Evolutionary conservation across 2,888 invertebrate species (phyloP).

Genomic region (Phania funesta): DNA sequence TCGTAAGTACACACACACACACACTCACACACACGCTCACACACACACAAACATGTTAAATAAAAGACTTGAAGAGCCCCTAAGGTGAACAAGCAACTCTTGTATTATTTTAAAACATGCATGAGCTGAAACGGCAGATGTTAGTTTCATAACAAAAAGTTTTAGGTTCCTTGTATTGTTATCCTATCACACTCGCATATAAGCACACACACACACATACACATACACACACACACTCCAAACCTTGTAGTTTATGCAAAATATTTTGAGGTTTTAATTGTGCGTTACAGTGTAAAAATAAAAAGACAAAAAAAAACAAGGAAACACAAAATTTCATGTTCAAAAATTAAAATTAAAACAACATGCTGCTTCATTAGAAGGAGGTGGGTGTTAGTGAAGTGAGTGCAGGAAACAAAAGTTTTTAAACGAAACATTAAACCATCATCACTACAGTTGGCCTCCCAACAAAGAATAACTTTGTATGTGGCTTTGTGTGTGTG

Average conservation of each 20-base stretch:
- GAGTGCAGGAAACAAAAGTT: slow-evolving; percentile 39
- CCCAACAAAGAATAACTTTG: slow-evolving; percentile 8
- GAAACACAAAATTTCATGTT: slow-evolving; percentile 36
- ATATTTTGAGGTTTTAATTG: slow-evolving; percentile 69
- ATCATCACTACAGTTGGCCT: slow-evolving; percentile 11
- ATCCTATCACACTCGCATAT: background rate
- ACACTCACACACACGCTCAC: background rate
- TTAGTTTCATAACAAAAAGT: slow-evolving; percentile 28
- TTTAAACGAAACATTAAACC: slow-evolving; percentile 45
- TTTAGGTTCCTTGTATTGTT: slow-evolving; percentile 49
- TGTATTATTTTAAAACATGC: slow-evolving; percentile 47
- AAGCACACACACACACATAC: background rate
- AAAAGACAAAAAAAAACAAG: slow-evolving; percentile 28
- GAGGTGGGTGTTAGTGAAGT: background rate
- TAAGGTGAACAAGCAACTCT: slow-evolving; percentile 56
- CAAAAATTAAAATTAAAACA: slow-evolving; percentile 37
- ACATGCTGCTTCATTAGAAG: background rate
- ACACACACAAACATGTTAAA: slow-evolving; percentile 1
- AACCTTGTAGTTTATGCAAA: slow-evolving; percentile 51
- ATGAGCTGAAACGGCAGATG: slow-evolving; percentile 38
- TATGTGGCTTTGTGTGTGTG: background rate
- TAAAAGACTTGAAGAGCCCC: slow-evolving; percentile 55
- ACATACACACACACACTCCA: background rate
- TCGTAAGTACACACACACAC: background rate
- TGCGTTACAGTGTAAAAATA: slow-evolving; percentile 63